Evolutionary conservation across 2,888 invertebrate species (phyloP), one percentile per base, ranked within the genome.

Genomic region (Tiphia femorata): DNA sequence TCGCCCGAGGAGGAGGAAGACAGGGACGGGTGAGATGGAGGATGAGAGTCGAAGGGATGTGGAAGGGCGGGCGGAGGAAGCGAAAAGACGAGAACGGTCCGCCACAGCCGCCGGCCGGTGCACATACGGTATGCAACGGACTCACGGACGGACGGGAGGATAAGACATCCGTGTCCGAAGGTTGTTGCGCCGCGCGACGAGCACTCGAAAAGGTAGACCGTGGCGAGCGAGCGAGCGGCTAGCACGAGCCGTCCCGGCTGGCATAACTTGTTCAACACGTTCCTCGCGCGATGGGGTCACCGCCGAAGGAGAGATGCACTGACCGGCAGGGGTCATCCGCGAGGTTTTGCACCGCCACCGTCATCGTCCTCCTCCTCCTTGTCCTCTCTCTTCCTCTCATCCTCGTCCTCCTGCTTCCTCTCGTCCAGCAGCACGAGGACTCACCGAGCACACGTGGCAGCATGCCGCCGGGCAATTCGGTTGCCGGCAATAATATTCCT

Each of bases 181-280:
- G 47, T 52, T 44, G 54, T 50, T 23, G 12, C 49, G 40, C 41
- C 29, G 49, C 37, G 55, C 35, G 37, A 17, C 55, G 52, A 50
- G 49, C 55, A 44, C 21, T 35, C 21, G 29, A 49, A 35, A 46
- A 44, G 41, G 46, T 37, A 35, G 41, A 47, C 25, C 40, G 40
- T 29, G 29, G 51, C 27, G 44, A 51, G 63, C 58, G 49, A n/a
- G 14, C 19, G 38, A 19, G 38, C 19, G 17, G 17, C 38, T 10
- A 16, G 38, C 38, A 54, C 57, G 49, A 40, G 48, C 30, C 44
- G 29, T 35, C 47, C 64, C 65, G 63, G 66, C 27, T 67, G 69
- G 68, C 71, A 72, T 73, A 77, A 79, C 73, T 75, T 76, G 78
- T 75, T 77, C 76, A 72, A 79, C 80, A 75, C 78, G 79, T 77